Percentiles rank a stretch among this genome's conserved stretches.
Evolutionary conservation across 30 jellyfish, hydroid and myxozoan genomes (phyloP).

Genomic region (Aurelia sp.): DNA sequence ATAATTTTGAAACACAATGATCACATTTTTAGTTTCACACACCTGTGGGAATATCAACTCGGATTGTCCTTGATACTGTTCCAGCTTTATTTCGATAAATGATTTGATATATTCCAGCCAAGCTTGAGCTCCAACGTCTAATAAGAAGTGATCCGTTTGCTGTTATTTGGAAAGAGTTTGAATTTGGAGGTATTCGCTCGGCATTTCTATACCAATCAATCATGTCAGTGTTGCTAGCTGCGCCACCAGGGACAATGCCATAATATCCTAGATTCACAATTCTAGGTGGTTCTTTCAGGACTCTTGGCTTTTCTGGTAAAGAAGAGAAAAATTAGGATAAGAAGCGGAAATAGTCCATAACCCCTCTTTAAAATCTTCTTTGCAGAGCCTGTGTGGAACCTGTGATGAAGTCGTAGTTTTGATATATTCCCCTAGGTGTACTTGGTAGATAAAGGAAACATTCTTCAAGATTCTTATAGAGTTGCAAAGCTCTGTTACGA

Average conservation of each 20-base stretch:
- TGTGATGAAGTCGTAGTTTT: no score
- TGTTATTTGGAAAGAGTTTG: not conserved
- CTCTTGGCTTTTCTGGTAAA: constrained; percentile 52
- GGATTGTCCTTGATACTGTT: constrained; percentile 31
- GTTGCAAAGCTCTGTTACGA: no score
- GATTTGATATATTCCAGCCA: constrained; percentile 56
- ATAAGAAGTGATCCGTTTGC: constrained; percentile 11
- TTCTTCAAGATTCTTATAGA: no score
- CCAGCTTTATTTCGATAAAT: constrained; percentile 48
- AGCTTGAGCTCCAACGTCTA: constrained; percentile 12
- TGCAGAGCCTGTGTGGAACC: no score
- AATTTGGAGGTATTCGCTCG: constrained; percentile 11
- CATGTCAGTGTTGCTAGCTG: constrained; percentile 6
- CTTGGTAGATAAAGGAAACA: no score
- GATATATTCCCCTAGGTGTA: no score
- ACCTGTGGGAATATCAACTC: constrained; percentile 46
- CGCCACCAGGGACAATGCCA: constrained; percentile 43
- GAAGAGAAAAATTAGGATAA: no score
- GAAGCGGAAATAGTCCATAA: not conserved
- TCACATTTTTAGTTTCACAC: not conserved
- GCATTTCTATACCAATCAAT: constrained; percentile 73
- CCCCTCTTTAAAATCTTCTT: no score
- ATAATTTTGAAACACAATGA: no score
- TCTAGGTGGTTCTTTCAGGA: constrained; percentile 27
- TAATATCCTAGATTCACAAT: not conserved